These are phyloP conservation scores for Dissostichus mawsoni DNA, from an alignment of 2,113 vertebrate genomes.

Conservation along the genomic window DNA sequence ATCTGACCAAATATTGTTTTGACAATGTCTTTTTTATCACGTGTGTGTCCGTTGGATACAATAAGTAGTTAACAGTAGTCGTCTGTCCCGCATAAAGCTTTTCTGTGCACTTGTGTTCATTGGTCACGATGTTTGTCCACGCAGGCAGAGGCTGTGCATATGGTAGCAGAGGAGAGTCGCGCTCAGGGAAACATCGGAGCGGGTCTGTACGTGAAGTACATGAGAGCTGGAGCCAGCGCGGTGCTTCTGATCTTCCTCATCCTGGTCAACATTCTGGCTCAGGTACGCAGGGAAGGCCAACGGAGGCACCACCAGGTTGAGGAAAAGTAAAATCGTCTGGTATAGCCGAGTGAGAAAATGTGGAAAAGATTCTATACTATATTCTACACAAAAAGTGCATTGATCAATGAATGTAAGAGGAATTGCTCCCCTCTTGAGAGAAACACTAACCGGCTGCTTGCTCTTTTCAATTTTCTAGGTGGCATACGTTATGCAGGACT, in stretches of 20 bases:
- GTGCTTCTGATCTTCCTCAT: conserved; percentile 82
- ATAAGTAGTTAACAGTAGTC: too few species aligned
- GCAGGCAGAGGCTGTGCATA: conserved; percentile 84
- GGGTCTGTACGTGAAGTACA: conserved; percentile 89
- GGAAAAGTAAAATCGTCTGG: too few species aligned
- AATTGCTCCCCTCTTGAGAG: too few species aligned
- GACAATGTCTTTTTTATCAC: too few species aligned
- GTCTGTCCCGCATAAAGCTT: too few species aligned
- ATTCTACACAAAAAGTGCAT: too few species aligned
- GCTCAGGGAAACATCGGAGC: conserved; percentile 87
- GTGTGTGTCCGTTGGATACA: not conserved
- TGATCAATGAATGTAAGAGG: too few species aligned
- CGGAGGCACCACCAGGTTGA: not conserved
- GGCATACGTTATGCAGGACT: conserved; percentile 91
- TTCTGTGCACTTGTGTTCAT: too few species aligned
- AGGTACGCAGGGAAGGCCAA: conserved; percentile 79
- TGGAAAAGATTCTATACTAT: too few species aligned
- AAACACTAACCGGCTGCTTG: not conserved
- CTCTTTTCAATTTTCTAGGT: conserved; percentile 74
- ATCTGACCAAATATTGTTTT: too few species aligned
- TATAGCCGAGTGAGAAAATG: not conserved
- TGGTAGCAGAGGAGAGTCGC: conserved; percentile 87
- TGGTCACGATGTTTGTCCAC: conserved; percentile 47
- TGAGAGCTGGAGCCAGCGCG: conserved; percentile 87
- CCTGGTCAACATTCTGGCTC: conserved; percentile 86